Evolutionary conservation across 2,113 vertebrate genomes (phyloP).

Genomic region (Dermatemys mawii): DNA sequence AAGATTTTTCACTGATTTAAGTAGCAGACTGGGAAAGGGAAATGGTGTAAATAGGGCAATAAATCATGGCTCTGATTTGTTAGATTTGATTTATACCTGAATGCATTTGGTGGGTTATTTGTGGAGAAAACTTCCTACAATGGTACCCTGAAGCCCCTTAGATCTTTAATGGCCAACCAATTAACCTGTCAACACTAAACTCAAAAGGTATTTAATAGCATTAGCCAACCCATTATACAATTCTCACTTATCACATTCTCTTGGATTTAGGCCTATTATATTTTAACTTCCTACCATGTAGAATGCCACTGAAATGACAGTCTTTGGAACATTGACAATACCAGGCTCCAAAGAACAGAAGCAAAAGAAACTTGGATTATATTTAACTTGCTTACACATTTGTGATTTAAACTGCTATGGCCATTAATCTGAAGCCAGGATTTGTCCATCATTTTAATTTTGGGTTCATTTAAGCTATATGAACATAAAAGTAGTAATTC

Average conservation of each 20-base stretch:
- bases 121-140: constrained; percentile 8
- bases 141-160: neutral
- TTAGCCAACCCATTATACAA: constrained; percentile 1
- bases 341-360: constrained; percentile 11
- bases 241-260: neutral
- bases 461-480: neutral
- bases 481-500: constrained; percentile 18
- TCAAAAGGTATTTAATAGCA: constrained; percentile 13
- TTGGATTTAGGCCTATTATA: neutral
- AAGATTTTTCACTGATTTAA: fast-evolving
- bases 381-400: constrained; percentile 27
- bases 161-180: neutral
- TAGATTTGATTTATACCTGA: neutral
- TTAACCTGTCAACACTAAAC: constrained; percentile 4
- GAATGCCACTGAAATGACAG: constrained; percentile 24
- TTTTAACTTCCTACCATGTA: constrained; percentile 45
- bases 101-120: neutral
- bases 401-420: constrained; percentile 25
- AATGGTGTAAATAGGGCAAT: neutral
- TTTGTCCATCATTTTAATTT: constrained; percentile 46
- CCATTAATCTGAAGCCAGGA: constrained; percentile 8
- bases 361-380: neutral
- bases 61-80: neutral
- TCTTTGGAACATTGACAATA: constrained; percentile 6
- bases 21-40: neutral